Conservation (phyloP, 92 coral and sea anemone species). For the Scolanthus callimorphus region DNA sequence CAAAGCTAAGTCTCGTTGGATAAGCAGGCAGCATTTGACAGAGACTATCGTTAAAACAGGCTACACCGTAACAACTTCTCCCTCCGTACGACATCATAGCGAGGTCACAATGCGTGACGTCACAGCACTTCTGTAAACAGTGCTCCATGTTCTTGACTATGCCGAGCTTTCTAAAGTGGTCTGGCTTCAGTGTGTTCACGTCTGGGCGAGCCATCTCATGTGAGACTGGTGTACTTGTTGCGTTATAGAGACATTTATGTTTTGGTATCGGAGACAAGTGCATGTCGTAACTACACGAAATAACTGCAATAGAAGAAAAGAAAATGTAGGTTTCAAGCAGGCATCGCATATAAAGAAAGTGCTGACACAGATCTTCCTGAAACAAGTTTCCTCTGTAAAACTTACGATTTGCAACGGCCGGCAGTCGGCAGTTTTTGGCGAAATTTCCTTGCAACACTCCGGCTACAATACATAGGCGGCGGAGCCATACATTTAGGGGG, state of each 20-base stretch:
- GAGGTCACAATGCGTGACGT: constrained; percentile 55
- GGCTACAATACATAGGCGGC: no score
- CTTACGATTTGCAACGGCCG: no score
- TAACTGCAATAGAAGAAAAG: neutral
- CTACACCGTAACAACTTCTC: constrained; percentile 72
- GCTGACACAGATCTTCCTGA: no score
- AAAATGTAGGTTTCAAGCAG: no score
- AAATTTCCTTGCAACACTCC: no score
- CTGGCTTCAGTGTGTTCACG: constrained; percentile 36
- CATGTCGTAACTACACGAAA: neutral
- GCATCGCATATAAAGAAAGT: no score
- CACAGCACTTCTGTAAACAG: constrained; percentile 72
- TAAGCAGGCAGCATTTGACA: constrained; percentile 85
- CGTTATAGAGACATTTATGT: constrained; percentile 27
- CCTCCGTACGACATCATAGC: constrained; percentile 95
- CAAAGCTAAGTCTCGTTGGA: constrained; percentile 78
- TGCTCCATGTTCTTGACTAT: constrained; percentile 64
- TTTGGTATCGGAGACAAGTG: constrained; percentile 15
- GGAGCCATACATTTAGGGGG: no score
- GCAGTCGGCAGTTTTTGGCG: no score
- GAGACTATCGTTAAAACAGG: constrained; percentile 75
- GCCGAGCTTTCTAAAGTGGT: constrained; percentile 77
- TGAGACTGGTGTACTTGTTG: neutral
- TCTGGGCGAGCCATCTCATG: constrained; percentile 11
- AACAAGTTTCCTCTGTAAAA: no score